Evolutionary conservation across 2,888 invertebrate genomes (phyloP).

Genomic region (Noctuana brunneofusca): DNA sequence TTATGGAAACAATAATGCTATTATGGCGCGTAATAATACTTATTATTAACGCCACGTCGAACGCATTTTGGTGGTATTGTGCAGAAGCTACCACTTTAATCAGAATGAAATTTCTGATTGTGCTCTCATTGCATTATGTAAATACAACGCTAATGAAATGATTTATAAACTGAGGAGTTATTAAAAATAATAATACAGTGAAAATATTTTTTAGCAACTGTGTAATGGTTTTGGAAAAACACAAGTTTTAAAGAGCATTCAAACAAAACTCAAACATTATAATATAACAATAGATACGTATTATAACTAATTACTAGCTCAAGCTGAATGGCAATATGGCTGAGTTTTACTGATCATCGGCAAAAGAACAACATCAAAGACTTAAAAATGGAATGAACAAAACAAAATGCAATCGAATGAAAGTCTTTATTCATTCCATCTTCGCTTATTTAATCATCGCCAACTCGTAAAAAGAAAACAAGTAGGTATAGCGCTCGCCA

Average conservation of each 20-base stretch:
- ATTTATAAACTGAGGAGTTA: not conserved
- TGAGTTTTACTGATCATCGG: not conserved
- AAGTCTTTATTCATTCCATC: not conserved
- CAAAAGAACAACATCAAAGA: not conserved
- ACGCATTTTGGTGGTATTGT: slow-evolving; percentile 10
- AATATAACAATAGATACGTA: not conserved
- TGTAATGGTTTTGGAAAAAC: not conserved
- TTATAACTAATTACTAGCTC: no score
- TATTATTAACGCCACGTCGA: slow-evolving; percentile 9
- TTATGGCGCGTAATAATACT: slow-evolving; percentile 14
- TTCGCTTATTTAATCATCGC: not conserved
- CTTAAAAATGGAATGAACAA: not conserved
- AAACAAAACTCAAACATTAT: no score
- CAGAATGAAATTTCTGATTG: slow-evolving; percentile 3
- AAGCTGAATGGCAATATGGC: no score
- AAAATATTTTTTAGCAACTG: not conserved
- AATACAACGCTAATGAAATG: slow-evolving; percentile 1
- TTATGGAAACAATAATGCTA: slow-evolving; percentile 28
- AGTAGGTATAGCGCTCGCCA: not conserved
- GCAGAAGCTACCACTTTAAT: slow-evolving; percentile 14
- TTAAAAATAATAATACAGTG: not conserved
- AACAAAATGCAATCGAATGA: not conserved
- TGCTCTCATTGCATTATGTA: slow-evolving; percentile 1
- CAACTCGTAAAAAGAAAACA: not conserved
- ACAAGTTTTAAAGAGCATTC: no score